Percentiles rank a stretch among this genome's conserved stretches.
These are phyloP conservation scores for Leptoclinus maculatus DNA, from an alignment of 2,797 vertebrate genomes.

Conservation along the genomic window DNA sequence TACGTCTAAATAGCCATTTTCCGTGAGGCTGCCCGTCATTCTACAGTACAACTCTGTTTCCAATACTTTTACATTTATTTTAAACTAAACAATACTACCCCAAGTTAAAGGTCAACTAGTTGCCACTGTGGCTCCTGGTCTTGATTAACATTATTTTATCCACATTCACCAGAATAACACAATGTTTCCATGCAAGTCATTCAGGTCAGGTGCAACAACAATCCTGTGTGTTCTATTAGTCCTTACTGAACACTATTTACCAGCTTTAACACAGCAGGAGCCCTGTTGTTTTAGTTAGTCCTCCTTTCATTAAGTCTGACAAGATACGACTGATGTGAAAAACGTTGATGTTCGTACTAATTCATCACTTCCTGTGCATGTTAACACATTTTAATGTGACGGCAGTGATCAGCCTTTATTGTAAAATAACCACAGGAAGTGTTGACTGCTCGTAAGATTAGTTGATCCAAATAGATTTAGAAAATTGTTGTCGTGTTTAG, in stretches of 20 bases:
- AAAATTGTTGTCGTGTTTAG: neutral
- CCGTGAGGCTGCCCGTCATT: neutral
- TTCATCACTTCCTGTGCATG: neutral
- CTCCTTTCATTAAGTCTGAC: neutral
- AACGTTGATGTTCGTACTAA: neutral
- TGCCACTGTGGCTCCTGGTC: neutral
- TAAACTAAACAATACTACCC: neutral
- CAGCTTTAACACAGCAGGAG: neutral
- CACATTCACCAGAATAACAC: neutral
- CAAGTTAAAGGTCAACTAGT: neutral
- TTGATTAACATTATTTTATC: neutral
- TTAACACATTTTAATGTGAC: neutral
- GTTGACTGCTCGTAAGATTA: neutral
- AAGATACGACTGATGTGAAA: neutral
- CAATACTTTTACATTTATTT: neutral
- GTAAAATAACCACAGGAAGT: neutral
- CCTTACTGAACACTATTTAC: neutral
- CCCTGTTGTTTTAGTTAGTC: neutral
- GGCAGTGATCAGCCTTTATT: neutral
- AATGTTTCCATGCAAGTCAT: neutral
- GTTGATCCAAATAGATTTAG: neutral
- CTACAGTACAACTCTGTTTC: neutral
- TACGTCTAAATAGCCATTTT: neutral
- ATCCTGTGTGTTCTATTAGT: neutral
- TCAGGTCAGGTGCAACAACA: neutral